Percentiles rank a stretch among this genome's conserved stretches.
These are phyloP conservation scores for Cotesia glomerata DNA, from an alignment of 1,140 invertebrate genomes.

Conservation along the genomic window DNA sequence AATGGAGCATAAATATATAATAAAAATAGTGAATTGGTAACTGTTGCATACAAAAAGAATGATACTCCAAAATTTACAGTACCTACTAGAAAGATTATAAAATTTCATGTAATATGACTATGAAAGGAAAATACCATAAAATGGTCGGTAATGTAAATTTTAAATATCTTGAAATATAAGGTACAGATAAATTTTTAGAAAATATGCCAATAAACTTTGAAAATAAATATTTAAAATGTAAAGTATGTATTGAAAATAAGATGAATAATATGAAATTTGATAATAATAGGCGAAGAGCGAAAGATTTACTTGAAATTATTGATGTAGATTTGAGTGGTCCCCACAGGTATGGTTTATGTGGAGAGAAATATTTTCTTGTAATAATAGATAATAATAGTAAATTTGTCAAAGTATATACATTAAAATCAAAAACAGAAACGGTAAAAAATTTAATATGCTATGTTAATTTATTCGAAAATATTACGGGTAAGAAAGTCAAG, in stretches of 20 bases:
- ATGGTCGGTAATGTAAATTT: slow-evolving; percentile 35
- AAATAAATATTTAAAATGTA: too few species aligned
- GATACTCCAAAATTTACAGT: slow-evolving; percentile 28
- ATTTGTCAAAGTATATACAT: slow-evolving; percentile 23
- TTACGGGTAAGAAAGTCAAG: slow-evolving; percentile 31
- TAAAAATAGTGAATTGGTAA: slow-evolving; percentile 15
- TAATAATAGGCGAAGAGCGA: too few species aligned
- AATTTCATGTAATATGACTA: too few species aligned
- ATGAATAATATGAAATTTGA: too few species aligned
- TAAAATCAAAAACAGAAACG: slow-evolving; percentile 34
- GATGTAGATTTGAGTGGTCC: too few species aligned
- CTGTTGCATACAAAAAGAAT: slow-evolving; percentile 27
- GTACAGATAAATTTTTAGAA: too few species aligned
- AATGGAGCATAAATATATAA: slow-evolving; percentile 28
- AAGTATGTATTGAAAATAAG: too few species aligned
- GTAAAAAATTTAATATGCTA: slow-evolving; percentile 29
- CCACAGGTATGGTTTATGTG: slow-evolving; percentile 14
- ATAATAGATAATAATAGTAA: slow-evolving; percentile 37
- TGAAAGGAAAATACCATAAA: too few species aligned
- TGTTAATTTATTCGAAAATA: slow-evolving; percentile 35
- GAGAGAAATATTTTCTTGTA: slow-evolving; percentile 32
- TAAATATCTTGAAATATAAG: too few species aligned
- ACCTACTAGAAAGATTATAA: too few species aligned
- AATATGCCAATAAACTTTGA: too few species aligned
- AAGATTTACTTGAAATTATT: too few species aligned